phyloP scores from a whole-genome alignment of 2,797 vertebrate species.

The Lithobates pipiens region DNA sequence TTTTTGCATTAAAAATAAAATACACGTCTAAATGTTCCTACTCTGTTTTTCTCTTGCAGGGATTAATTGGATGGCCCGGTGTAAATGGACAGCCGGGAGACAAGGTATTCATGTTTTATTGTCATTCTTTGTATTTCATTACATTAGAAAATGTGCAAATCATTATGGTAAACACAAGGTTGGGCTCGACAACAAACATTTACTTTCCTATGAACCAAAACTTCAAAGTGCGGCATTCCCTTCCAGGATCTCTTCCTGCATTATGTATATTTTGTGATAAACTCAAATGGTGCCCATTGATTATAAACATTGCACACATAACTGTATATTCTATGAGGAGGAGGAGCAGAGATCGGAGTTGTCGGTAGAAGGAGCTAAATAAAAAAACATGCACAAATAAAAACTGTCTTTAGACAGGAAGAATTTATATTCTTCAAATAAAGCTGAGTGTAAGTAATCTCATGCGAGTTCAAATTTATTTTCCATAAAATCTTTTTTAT shows the following conservation, averaged over 20 bases:
- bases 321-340: background rate
- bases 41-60: conserved; percentile 71
- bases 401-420: background rate
- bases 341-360: no score
- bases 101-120: conserved; percentile 67
- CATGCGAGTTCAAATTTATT: no score
- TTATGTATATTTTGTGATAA: background rate
- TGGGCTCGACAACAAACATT: background rate
- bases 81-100: conserved; percentile 75
- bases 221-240: background rate
- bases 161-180: background rate
- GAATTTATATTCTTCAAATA: no score
- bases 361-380: background rate
- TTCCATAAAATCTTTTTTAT: no score
- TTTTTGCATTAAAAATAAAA: background rate
- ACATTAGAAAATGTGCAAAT: background rate
- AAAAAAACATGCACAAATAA: no score
- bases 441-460: no score
- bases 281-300: background rate
- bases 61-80: conserved; percentile 77
- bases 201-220: background rate
- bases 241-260: no score
- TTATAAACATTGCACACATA: background rate
- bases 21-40: background rate
- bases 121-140: background rate